Conservation (phyloP, 2,113 vertebrate genomes). For the Nycticebus coucang region DNA sequence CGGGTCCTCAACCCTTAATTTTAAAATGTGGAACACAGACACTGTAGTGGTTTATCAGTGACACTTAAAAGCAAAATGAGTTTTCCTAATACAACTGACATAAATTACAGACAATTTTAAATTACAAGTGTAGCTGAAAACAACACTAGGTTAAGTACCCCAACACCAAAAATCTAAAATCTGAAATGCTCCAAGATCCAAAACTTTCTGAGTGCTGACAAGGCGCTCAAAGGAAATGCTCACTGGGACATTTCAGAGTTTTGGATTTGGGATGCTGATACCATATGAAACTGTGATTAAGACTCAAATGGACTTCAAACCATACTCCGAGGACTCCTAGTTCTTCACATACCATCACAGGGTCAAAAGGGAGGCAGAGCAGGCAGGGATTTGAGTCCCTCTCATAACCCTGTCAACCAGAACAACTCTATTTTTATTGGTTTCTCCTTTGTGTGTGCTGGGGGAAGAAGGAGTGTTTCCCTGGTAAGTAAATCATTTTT, state of each 20-base stretch:
- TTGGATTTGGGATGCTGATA: not conserved
- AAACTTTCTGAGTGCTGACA: not conserved
- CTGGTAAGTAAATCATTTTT: not conserved
- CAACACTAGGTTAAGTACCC: not conserved
- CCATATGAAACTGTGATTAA: not conserved
- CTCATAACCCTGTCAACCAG: not conserved
- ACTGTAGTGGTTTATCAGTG: not conserved
- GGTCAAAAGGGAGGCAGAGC: not conserved
- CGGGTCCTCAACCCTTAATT: not conserved
- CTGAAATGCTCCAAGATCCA: not conserved
- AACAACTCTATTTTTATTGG: not conserved
- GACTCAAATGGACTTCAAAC: not conserved
- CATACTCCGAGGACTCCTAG: not conserved
- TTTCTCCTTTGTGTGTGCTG: not conserved
- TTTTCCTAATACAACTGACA: not conserved
- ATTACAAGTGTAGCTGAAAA: not conserved
- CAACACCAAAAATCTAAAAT: not conserved
- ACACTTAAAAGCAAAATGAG: not conserved
- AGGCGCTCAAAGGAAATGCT: not conserved
- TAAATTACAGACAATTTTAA: not conserved
- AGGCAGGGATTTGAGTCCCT: not conserved
- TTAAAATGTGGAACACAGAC: not conserved
- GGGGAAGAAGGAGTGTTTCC: not conserved
- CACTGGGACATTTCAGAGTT: not conserved
- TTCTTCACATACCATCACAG: not conserved